Conservation (phyloP, 2,797 vertebrate genomes). For the Arrhamphus sclerolepis region DNA sequence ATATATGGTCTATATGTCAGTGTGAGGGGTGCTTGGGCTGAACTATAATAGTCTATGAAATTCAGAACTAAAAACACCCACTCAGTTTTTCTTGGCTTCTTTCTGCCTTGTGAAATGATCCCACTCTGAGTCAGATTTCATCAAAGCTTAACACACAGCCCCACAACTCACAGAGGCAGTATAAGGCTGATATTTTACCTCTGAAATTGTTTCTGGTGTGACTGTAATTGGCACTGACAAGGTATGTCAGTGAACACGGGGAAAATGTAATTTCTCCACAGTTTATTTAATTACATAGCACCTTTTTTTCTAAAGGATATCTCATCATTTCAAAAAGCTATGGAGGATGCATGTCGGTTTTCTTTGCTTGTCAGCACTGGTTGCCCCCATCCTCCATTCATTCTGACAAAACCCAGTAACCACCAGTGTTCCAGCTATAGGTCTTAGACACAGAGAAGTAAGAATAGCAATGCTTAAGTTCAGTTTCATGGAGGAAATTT, state of each 20-base stretch:
- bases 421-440: constrained; percentile 68
- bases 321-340: too few relatives aligned
- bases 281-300: constrained; percentile 31
- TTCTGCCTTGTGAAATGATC: constrained; percentile 41
- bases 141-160: constrained; percentile 39
- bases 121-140: constrained; percentile 49
- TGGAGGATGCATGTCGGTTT: constrained; percentile 31
- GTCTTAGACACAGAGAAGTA: constrained; percentile 55
- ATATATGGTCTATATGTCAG: constrained; percentile 30
- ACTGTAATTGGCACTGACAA: constrained; percentile 47
- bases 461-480: constrained; percentile 64
- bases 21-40: constrained; percentile 11
- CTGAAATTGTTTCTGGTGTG: constrained; percentile 34
- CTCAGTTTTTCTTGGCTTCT: constrained; percentile 14
- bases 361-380: constrained; percentile 45
- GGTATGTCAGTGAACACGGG: constrained; percentile 28
- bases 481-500: constrained; percentile 43
- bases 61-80: constrained; percentile 31
- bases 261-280: constrained; percentile 48
- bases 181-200: constrained; percentile 48
- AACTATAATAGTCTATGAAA: constrained; percentile 26
- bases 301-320: too few relatives aligned
- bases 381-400: too few relatives aligned
- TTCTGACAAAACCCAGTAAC: constrained; percentile 69
- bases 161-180: constrained; percentile 16